A percentile compares a stretch with the other conserved stretches of the same genome.
Conservation (phyloP, 2,888 invertebrate genomes). For the Volucella inanis region DNA sequence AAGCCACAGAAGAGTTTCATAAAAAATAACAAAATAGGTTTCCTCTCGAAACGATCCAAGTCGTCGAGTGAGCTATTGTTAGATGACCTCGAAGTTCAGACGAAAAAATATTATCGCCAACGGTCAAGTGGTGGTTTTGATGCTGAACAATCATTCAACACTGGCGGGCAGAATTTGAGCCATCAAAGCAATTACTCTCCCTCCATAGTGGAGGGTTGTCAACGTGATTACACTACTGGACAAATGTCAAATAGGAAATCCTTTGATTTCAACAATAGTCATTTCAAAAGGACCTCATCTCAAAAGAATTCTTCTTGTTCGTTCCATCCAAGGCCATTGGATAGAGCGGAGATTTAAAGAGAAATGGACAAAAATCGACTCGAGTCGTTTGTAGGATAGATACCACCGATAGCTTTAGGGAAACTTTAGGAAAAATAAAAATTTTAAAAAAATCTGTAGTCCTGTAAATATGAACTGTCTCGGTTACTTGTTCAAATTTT, state of each 20-base stretch:
- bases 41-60: constrained; percentile 79
- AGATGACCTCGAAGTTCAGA: constrained; percentile 79
- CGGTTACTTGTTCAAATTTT: background rate
- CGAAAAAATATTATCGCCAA: constrained; percentile 79
- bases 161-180: constrained; percentile 2
- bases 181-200: constrained; percentile 24
- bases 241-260: constrained; percentile 16
- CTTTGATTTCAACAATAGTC: constrained; percentile 24
- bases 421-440: no score
- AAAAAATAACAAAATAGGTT: constrained; percentile 68
- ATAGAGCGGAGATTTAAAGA: constrained; percentile 52
- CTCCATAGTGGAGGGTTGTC: background rate
- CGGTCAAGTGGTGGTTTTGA: constrained; percentile 43
- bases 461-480: background rate
- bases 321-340: constrained; percentile 46
- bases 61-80: constrained; percentile 80
- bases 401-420: constrained; percentile 14
- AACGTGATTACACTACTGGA: background rate
- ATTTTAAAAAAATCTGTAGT: no score
- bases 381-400: background rate
- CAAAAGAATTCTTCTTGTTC: constrained; percentile 32
- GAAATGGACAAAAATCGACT: background rate
- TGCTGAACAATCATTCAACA: constrained; percentile 17
- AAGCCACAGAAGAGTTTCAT: constrained; percentile 42
- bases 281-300: constrained; percentile 51